Conservation (phyloP, 2,888 invertebrate genomes). For the Aporophyla lueneburgensis region DNA sequence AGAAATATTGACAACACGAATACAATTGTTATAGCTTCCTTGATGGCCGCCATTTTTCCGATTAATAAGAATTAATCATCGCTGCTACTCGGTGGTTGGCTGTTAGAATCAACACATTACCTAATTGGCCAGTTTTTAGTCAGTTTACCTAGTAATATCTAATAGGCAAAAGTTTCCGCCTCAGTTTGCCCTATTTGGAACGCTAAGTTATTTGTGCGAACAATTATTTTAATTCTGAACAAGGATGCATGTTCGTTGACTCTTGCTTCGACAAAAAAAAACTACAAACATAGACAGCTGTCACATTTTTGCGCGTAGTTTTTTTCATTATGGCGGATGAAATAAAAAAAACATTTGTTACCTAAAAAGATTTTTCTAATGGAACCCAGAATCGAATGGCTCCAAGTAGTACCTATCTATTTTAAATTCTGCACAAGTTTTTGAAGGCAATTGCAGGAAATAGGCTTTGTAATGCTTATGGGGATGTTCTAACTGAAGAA, state of each 20-base stretch:
- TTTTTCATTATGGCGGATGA: conserved; percentile 38
- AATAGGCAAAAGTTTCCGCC: conserved; percentile 63
- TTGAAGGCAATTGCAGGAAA: conserved; percentile 52
- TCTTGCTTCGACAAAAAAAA: conserved; percentile 13
- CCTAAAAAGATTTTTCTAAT: conserved; percentile 20
- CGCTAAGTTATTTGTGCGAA: conserved; percentile 24
- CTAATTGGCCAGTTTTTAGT: conserved; percentile 66
- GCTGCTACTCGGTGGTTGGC: conserved; percentile 63
- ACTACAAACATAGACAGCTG: background rate
- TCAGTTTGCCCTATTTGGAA: conserved; percentile 44
- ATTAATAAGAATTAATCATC: conserved; percentile 67
- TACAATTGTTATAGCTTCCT: conserved; percentile 63
- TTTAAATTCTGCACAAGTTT: conserved; percentile 52
- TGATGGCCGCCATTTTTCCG: conserved; percentile 66
- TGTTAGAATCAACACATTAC: conserved; percentile 55
- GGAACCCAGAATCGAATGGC: conserved; percentile 2
- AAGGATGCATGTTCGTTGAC: conserved; percentile 36
- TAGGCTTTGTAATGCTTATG: conserved; percentile 47
- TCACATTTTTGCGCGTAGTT: conserved; percentile 34
- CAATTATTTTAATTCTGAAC: conserved; percentile 38
- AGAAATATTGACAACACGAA: conserved; percentile 60
- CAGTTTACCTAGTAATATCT: conserved; percentile 59
- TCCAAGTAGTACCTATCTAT: conserved; percentile 1
- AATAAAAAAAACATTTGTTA: conserved; percentile 6
- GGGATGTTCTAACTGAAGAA: conserved; percentile 16